Conservation (phyloP, 2,113 vertebrate species). For the Microtus ochrogaster region DNA sequence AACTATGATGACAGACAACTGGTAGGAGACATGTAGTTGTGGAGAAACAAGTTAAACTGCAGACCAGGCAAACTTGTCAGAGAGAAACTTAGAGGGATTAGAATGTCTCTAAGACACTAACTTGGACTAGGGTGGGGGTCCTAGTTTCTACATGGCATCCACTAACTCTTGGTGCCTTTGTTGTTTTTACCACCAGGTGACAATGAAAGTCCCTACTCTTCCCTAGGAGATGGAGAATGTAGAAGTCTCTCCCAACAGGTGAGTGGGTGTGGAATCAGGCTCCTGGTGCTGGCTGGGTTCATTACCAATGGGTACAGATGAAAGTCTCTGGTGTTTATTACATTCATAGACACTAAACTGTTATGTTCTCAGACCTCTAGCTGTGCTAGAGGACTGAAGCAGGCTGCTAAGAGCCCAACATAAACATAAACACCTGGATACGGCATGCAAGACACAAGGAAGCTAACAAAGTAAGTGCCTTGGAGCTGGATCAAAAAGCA, state of each 20-base stretch:
- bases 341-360: not conserved
- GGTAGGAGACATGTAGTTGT: not conserved
- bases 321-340: not conserved
- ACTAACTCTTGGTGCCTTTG: not conserved
- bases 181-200: not conserved
- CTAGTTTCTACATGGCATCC: not conserved
- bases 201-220: not conserved
- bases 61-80: not conserved
- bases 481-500: not conserved
- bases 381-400: not conserved
- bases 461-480: not conserved
- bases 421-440: not conserved
- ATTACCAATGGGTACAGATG: not conserved
- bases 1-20: not conserved
- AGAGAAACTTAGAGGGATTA: not conserved
- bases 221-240: not conserved
- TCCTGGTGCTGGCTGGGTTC: not conserved
- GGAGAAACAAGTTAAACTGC: not conserved
- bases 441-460: not conserved
- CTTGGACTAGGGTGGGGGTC: not conserved
- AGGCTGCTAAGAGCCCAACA: not conserved
- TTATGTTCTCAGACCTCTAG: not conserved
- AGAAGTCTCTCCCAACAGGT: no score
- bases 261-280: not conserved
- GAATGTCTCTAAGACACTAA: not conserved